Percentiles rank a stretch among this genome's conserved stretches.
Evolutionary conservation across 2,797 vertebrate species (phyloP).

Genomic region (Lepus townsendii): DNA sequence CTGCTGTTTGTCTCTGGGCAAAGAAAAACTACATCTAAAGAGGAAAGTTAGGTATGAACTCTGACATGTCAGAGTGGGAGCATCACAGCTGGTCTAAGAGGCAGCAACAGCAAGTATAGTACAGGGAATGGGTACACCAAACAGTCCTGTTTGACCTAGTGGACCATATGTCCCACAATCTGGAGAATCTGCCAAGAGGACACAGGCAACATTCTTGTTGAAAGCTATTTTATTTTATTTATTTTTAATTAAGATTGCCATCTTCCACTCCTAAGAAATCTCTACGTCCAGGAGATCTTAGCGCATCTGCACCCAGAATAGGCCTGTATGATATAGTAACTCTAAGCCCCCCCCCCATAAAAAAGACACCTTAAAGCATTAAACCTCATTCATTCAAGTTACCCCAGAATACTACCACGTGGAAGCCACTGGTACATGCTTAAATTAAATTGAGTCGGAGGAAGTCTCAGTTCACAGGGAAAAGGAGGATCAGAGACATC

Average conservation of each 20-base stretch:
- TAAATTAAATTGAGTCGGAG: background rate
- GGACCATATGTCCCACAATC: background rate
- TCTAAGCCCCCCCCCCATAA: background rate
- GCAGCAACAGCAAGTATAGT: background rate
- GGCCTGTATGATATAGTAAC: background rate
- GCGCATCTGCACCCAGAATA: background rate
- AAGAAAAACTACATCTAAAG: background rate
- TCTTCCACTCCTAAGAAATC: background rate
- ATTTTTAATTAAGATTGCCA: conserved; percentile 62
- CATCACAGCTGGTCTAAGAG: background rate
- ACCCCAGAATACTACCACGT: background rate
- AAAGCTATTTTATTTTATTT: conserved; percentile 56
- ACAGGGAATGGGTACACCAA: background rate
- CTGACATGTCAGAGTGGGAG: background rate
- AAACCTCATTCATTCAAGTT: background rate
- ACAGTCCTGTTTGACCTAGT: background rate
- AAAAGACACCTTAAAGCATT: background rate
- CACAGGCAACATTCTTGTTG: background rate
- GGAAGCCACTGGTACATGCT: background rate
- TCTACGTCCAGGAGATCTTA: background rate
- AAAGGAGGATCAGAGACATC: background rate
- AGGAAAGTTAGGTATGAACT: conserved; percentile 15
- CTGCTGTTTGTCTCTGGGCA: background rate
- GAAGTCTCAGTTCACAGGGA: background rate
- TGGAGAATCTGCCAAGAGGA: background rate